A percentile compares a stretch with the other conserved stretches of the same genome.
These are phyloP conservation scores for Centrocercus urophasianus DNA, from an alignment of 2,113 vertebrate species.

Conservation along the genomic window DNA sequence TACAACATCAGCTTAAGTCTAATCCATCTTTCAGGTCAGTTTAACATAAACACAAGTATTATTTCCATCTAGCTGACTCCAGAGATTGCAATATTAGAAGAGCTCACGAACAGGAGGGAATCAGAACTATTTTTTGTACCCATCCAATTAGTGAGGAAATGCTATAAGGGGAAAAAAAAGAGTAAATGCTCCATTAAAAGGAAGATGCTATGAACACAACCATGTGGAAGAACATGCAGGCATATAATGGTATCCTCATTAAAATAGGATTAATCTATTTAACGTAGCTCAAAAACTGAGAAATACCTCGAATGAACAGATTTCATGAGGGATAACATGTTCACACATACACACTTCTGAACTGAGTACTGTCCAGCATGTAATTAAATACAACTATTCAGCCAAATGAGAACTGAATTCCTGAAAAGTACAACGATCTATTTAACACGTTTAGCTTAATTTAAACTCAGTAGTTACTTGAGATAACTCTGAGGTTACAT, in stretches of 20 bases:
- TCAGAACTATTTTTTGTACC: background rate
- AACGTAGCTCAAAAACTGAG: background rate
- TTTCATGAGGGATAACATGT: background rate
- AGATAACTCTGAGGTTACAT: background rate
- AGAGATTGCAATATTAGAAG: background rate
- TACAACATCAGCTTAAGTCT: background rate
- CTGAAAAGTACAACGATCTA: background rate
- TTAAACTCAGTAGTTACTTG: background rate
- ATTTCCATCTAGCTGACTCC: background rate
- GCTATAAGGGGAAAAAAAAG: background rate
- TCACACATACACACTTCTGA: background rate
- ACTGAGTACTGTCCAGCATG: background rate
- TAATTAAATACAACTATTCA: background rate
- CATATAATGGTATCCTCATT: background rate
- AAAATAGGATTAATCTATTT: background rate
- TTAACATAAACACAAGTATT: background rate
- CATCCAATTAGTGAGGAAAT: background rate
- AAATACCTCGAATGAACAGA: background rate
- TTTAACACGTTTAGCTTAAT: background rate
- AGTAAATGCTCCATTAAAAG: background rate
- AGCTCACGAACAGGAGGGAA: background rate
- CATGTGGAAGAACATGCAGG: constrained; percentile 24
- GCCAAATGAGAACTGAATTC: constrained; percentile 12
- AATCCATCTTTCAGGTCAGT: background rate
- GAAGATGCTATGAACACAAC: background rate